Evolutionary conservation across 2,113 vertebrate species (phyloP), one percentile per base, ranked within the genome.

Genomic region (Nyctibius bracteatus): DNA sequence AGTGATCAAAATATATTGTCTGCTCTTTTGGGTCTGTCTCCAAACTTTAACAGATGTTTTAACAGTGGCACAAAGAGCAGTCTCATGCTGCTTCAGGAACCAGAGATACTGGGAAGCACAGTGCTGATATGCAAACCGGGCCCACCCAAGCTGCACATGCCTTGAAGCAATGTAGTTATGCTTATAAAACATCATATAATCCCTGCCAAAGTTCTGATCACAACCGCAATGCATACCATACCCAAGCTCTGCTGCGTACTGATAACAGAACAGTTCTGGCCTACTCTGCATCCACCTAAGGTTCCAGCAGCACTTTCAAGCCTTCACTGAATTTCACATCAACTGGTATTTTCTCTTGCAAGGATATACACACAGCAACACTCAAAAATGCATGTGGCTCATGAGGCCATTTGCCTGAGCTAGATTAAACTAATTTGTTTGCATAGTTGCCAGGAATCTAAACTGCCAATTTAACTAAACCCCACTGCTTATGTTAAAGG

Each of bases 41-140:
- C 43, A 75, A 12, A 15, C 33, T 67, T 46, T 47, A 54, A 21
- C 19, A 81, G 14, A 14, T 23, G 24, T 28, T 81, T 57, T 9
- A 57, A 27, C 46, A 63, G n/a, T 2, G 8, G 20, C 47, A 63
- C 10, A 63, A 89, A 39, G 8, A 63, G 30, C 20, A 4, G 4
- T 20, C 27, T 55, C 19, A 10, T 28, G 18, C 31, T 87, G 47
- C 55, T 81, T 37, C 39, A 46, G 59, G 59, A 81, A 41, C 31
- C 0, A 0, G 46, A 62, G n/a, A 19, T 28, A 9, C 7, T 3
- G 43, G 14, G 49, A 58, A 70, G 19, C 30, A 24, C 25, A 62
- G n/a, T 9, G 5, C 33, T 62, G 41, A 57, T 30, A 66, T 0
- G 3, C 43, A 47, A 72, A 41, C 37, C 31, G 21, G 22, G 37